phyloP scores from a whole-genome alignment of 2,888 invertebrate species.

The Adelphocoris suturalis region DNA sequence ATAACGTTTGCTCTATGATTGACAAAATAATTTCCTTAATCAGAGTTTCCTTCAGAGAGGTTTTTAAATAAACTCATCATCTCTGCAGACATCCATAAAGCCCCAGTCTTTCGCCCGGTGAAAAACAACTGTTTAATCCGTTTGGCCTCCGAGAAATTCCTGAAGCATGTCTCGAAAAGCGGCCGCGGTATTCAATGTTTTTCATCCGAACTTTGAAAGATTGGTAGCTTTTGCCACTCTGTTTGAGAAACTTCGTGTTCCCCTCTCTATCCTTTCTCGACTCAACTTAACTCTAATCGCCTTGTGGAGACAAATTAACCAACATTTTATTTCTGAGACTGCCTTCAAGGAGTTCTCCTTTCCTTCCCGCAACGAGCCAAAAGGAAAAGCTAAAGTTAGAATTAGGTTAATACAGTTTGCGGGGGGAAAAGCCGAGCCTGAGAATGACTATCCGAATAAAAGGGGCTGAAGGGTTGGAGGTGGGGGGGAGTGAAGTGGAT shows the following conservation, averaged over 20 bases:
- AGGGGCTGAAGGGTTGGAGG: conserved; percentile 28
- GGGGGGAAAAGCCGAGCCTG: conserved; percentile 53
- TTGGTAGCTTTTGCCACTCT: conserved; percentile 57
- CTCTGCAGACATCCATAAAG: background rate
- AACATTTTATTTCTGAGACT: conserved; percentile 67
- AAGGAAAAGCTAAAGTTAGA: conserved; percentile 66
- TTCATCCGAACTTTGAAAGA: conserved; percentile 50
- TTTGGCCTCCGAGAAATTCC: conserved; percentile 7
- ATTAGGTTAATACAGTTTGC: conserved; percentile 71
- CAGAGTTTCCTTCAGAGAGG: background rate
- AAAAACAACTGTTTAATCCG: conserved; percentile 22
- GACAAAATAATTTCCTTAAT: background rate
- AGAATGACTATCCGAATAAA: conserved; percentile 70
- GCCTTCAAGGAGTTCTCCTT: conserved; percentile 12
- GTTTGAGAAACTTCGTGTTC: conserved; percentile 46
- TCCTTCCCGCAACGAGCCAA: conserved; percentile 18
- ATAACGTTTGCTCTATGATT: too few species aligned
- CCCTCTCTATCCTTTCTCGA: background rate
- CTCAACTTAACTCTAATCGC: conserved; percentile 59
- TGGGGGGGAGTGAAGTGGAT: conserved; percentile 61
- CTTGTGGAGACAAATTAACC: conserved; percentile 69
- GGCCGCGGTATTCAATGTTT: conserved; percentile 40
- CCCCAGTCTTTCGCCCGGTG: background rate
- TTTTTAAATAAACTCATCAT: background rate
- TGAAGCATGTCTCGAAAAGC: conserved; percentile 2